Base-by-base conservation (phyloP, 2,888 invertebrate genomes). In the Drosophila niveifrons region DNA sequence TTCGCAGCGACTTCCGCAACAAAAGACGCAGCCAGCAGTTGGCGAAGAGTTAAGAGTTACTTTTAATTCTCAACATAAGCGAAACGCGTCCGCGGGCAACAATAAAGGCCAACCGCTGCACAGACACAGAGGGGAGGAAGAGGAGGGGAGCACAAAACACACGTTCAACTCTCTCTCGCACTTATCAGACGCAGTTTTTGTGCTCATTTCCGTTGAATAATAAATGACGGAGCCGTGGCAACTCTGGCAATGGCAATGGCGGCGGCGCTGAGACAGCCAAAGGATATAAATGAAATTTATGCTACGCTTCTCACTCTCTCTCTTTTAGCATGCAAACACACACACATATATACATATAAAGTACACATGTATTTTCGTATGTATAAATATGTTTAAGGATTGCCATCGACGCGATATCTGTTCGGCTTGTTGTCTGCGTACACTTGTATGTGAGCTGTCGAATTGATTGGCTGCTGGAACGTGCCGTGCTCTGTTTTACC, bases 11-110 rank as follows among this genome's bases (percentile, higher is more conserved):
- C 88, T 85, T 85, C 82, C 88, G 82, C 39, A 39, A 36, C 15
- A 10, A 15, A 46, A 15, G 39, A n/a, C 15, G 36, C 36, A 36
- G 36, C 11, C 31, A 44, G 29, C 31, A 44, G 29, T 31, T 34
- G 51, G 48, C 66, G 78, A 75, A 75, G 86, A 88, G 82, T 79
- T 72, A 77, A 79, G 47, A 78, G 82, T 69, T 80, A 77, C 77
- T 85, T 82, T 83, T 85, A 85, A 83, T 85, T 85, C 71, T 63
- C 46, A 80, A 58, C 80, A 82, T 69, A 82, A 70, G 82, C 59
- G 73, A 69, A 70, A 68, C 52, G 65, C 65, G 53, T 62, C 78
- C 72, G 72, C 81, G 53, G 71, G 87, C 83, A 58, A 78, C 75
- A 72, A 86, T 78, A 72, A 66, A 63, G 61, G 18, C 28, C 65